Evolutionary conservation across 2,113 vertebrate species (phyloP).

Genomic region (Mustela lutreola): DNA sequence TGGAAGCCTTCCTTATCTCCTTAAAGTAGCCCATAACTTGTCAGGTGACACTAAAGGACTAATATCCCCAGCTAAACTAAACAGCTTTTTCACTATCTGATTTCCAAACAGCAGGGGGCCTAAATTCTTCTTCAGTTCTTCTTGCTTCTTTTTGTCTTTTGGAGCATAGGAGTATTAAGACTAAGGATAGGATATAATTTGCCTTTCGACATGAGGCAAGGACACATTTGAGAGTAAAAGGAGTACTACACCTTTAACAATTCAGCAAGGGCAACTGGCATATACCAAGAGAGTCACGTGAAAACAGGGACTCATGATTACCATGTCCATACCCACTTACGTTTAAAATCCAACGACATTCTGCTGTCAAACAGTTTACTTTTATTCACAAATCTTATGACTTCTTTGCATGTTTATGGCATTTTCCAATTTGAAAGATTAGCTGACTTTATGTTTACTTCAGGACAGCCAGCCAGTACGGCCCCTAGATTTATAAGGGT

Average conservation of each 20-base stretch:
- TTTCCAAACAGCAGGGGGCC: background rate
- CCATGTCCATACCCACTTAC: background rate
- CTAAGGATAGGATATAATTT: background rate
- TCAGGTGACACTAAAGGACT: background rate
- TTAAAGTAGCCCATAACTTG: background rate
- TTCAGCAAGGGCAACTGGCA: background rate
- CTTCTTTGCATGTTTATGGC: background rate
- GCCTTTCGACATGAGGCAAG: background rate
- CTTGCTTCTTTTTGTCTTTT: background rate
- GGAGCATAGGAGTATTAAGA: background rate
- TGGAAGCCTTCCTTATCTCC: background rate
- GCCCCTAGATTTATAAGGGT: slow-evolving; percentile 75
- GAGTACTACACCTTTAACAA: background rate
- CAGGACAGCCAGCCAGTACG: slow-evolving; percentile 36
- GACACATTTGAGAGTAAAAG: background rate
- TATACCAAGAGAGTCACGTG: background rate
- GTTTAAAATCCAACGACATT: background rate
- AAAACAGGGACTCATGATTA: background rate
- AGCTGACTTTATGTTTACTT: slow-evolving; percentile 42
- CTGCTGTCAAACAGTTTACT: background rate
- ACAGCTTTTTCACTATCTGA: background rate
- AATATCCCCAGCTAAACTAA: background rate
- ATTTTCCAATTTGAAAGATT: slow-evolving; percentile 33
- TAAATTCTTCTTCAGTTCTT: background rate
- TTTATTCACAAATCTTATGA: background rate